A percentile compares a stretch with the other conserved stretches of the same genome.
phyloP scores from a whole-genome alignment of 2,797 vertebrate genomes.

The Gobionotothen gibberifrons region DNA sequence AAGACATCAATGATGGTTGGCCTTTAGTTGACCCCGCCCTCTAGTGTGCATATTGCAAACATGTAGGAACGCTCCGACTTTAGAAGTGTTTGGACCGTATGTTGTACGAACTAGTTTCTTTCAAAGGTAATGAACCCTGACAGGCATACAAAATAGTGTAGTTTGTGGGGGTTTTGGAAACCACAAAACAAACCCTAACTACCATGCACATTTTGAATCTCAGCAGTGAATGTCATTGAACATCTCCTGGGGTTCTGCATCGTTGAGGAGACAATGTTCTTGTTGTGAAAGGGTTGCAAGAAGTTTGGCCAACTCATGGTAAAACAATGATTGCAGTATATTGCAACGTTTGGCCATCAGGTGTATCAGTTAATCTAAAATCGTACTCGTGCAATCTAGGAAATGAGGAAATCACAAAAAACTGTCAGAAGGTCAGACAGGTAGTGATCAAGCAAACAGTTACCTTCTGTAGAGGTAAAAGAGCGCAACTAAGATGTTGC shows the following conservation, averaged over 20 bases:
- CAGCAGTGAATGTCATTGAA: not conserved
- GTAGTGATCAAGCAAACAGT: not conserved
- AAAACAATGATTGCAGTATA: not conserved
- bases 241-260: not conserved
- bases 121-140: not conserved
- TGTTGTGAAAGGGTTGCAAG: not conserved
- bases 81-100: not conserved
- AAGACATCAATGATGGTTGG: not conserved
- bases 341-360: not conserved
- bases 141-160: not conserved
- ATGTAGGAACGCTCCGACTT: not conserved
- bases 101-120: not conserved
- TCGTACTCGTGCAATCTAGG: not conserved
- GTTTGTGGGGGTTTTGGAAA: not conserved
- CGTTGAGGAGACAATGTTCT: not conserved
- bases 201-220: not conserved
- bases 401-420: not conserved
- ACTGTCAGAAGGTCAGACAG: not conserved
- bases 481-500: not conserved
- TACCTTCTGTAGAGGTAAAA: not conserved
- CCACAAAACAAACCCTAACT: too few species aligned
- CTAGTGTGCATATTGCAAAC: not conserved
- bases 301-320: not conserved
- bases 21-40: not conserved
- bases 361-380: not conserved